These are phyloP conservation scores for Drosophila erecta DNA, from an alignment of 1,140 invertebrate species.

Conservation along the genomic window DNA sequence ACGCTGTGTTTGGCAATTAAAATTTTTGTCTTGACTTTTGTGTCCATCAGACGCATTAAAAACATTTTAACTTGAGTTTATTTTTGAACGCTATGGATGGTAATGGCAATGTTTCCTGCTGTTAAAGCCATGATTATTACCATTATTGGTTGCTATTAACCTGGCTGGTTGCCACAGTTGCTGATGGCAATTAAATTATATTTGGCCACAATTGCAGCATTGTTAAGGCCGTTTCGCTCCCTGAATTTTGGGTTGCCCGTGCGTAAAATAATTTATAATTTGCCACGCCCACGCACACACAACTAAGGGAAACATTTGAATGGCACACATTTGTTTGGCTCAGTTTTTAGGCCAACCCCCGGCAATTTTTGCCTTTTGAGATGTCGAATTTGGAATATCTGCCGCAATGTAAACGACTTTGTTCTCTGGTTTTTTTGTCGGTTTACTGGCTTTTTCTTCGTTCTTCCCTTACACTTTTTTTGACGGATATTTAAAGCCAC, in stretches of 20 bases:
- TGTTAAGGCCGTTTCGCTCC: conserved; percentile 25
- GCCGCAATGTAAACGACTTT: conserved; percentile 55
- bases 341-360: conserved; percentile 6
- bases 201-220: conserved; percentile 67
- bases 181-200: conserved; percentile 56
- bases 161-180: conserved; percentile 10
- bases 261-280: conserved; percentile 73
- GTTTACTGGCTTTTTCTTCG: conserved; percentile 15
- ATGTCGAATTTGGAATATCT: conserved; percentile 64
- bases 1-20: no score
- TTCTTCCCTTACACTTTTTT: conserved; percentile 12
- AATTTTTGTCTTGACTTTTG: no score
- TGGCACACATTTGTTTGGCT: conserved; percentile 69
- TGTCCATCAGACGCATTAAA: background rate
- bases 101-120: conserved; percentile 3
- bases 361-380: conserved; percentile 35
- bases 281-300: conserved; percentile 51
- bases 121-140: conserved; percentile 3
- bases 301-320: conserved; percentile 72
- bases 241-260: conserved; percentile 42
- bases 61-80: no score
- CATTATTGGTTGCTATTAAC: conserved; percentile 23
- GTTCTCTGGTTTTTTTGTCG: conserved; percentile 12
- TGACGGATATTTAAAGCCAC: conserved; percentile 66
- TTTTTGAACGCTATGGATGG: background rate